A percentile compares a stretch with the other conserved stretches of the same genome.
Evolutionary conservation across 2,888 invertebrate genomes (phyloP).

Genomic region (Hirtodrosophila trivittata): DNA sequence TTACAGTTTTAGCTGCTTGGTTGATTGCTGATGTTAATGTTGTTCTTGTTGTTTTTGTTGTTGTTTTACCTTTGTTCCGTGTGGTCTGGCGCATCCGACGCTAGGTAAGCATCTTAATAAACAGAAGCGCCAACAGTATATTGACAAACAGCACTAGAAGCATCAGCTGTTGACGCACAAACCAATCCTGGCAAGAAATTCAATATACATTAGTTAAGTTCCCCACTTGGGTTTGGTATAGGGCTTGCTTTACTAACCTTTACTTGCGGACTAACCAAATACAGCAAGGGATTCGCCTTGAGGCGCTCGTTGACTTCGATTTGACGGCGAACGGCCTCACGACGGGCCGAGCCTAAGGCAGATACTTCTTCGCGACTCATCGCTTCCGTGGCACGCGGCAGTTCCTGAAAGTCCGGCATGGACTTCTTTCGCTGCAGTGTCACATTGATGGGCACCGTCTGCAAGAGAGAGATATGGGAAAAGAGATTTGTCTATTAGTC

Average conservation of each 20-base stretch:
- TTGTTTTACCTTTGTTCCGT: constrained; percentile 39
- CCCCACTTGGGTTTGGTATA: neutral
- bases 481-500: constrained; percentile 44
- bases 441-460: constrained; percentile 91
- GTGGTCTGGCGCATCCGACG: constrained; percentile 75
- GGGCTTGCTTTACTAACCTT: constrained; percentile 88
- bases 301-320: constrained; percentile 95
- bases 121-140: constrained; percentile 96
- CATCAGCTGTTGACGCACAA: constrained; percentile 97
- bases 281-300: constrained; percentile 96
- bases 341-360: constrained; percentile 94
- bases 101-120: constrained; percentile 98
- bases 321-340: constrained; percentile 96
- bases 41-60: constrained; percentile 17
- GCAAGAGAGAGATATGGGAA: constrained; percentile 62
- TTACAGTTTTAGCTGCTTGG: neutral
- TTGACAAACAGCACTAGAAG: constrained; percentile 96
- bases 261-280: constrained; percentile 98
- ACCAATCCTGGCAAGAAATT: constrained; percentile 90
- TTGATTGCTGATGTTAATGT: constrained; percentile 4
- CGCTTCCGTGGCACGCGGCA: constrained; percentile 91
- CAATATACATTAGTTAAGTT: neutral
- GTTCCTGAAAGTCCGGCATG: constrained; percentile 95
- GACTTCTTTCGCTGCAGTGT: constrained; percentile 97
- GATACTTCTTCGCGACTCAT: constrained; percentile 98